These are phyloP conservation scores for Oceanodroma leucorhoa DNA, from an alignment of 2,797 vertebrate species.

Conservation along the genomic window DNA sequence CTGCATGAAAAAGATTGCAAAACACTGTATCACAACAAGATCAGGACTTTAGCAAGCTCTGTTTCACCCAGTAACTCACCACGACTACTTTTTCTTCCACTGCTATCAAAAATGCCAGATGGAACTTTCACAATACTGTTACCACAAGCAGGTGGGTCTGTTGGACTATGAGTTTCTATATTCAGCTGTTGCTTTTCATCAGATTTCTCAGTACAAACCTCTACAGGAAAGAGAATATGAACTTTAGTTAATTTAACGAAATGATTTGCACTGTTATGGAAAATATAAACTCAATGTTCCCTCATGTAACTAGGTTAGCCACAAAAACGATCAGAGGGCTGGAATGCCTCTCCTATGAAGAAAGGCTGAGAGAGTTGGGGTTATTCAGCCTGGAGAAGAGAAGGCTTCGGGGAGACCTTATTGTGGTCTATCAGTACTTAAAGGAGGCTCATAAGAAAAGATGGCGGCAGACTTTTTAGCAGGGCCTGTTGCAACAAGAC, in stretches of 20 bases:
- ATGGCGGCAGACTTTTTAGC: too few species aligned
- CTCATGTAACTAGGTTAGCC: not conserved
- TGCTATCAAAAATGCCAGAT: conserved; percentile 83
- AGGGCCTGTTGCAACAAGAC: too few species aligned
- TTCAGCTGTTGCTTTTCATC: conserved; percentile 75
- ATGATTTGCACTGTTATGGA: not conserved
- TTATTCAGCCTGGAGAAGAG: too few species aligned
- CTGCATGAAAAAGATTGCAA: not conserved
- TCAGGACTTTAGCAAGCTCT: not conserved
- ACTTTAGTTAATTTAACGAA: not conserved
- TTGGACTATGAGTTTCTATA: conserved; percentile 69
- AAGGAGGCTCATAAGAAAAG: too few species aligned
- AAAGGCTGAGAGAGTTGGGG: too few species aligned
- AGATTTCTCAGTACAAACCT: conserved; percentile 58
- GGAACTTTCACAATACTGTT: conserved; percentile 92
- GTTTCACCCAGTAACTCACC: conserved; percentile 63
- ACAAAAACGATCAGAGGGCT: too few species aligned
- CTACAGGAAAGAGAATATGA: conserved; percentile 30
- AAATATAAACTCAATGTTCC: not conserved
- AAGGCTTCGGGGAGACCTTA: too few species aligned
- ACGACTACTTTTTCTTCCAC: conserved; percentile 69
- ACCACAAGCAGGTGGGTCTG: conserved; percentile 68
- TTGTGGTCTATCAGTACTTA: too few species aligned
- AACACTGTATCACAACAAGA: not conserved
- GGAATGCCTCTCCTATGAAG: too few species aligned